Percentiles rank a stretch among this genome's conserved stretches.
Conservation (phyloP, 2,888 invertebrate species). For the Pollenia angustigena region DNA sequence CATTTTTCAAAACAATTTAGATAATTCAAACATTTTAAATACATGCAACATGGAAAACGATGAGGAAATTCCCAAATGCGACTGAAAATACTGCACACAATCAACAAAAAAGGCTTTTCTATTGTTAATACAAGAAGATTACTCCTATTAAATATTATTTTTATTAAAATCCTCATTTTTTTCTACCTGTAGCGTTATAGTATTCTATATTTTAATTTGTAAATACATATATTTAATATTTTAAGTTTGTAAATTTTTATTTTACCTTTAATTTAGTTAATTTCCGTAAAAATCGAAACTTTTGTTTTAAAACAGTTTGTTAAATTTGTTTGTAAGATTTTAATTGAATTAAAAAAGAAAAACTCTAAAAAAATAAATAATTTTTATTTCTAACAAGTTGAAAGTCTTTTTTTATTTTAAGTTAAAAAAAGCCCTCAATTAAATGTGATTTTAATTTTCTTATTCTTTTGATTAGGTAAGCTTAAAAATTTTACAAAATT, state of each 20-base stretch:
- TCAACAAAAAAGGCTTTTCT: slow-evolving; percentile 34
- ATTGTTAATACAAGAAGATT: background rate
- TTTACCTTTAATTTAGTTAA: slow-evolving; percentile 55
- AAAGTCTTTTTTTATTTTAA: no score
- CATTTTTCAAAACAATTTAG: no score
- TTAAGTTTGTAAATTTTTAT: slow-evolving; percentile 62
- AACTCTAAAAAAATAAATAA: slow-evolving; percentile 16
- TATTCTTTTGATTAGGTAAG: slow-evolving; percentile 6
- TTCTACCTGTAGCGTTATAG: background rate
- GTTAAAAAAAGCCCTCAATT: background rate
- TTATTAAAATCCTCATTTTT: background rate
- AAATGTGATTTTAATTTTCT: background rate
- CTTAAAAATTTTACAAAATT: background rate
- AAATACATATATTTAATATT: slow-evolving; percentile 24
- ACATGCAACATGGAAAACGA: no score
- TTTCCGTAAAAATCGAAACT: slow-evolving; percentile 44
- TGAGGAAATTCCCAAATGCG: no score
- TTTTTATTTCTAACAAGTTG: slow-evolving; percentile 47
- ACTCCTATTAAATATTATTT: slow-evolving; percentile 29
- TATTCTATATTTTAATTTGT: slow-evolving; percentile 48
- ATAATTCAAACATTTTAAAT: no score
- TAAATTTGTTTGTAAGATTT: slow-evolving; percentile 76
- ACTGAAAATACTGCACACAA: background rate
- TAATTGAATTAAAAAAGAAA: slow-evolving; percentile 46
- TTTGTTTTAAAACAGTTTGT: slow-evolving; percentile 74